Evolutionary conservation across 2,113 vertebrate genomes (phyloP), one percentile per base, ranked within the genome.

Genomic region (Austrofundulus limnaeus): DNA sequence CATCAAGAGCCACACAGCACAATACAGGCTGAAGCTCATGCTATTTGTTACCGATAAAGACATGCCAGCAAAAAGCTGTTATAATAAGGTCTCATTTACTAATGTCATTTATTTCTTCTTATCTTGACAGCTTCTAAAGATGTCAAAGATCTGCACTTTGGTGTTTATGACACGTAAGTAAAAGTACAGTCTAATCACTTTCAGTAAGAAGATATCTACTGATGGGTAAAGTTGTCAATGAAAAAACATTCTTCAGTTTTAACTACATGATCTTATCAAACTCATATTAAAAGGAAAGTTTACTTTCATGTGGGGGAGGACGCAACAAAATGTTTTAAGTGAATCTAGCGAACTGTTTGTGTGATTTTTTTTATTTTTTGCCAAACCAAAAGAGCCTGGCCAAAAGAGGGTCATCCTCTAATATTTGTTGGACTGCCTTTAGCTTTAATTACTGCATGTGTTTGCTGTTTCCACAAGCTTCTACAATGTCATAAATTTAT

Each of bases 81-180:
- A 41, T 15, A 16, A 7, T 43, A n/a, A 17, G 41, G 15, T 59
- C 25, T 51, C 4, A 43, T 37, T 57, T 48, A 48, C 13, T 41
- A 12, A n/a, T n/a, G n/a, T n/a, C n/a, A n/a, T 2, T 24, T 47
- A 11, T 31, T 42, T 28, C 37, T 23, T 17, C 16, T 39, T 19
- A 13, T 20, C 11, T 20, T 2, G 21, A 66, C 72, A 63, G 28
- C 28, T 58, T 61, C 60, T 70, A 5, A 77, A 84, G 73, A 92
- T 92, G 91, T 83, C 83, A 38, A 91, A 85, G 82, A 85, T 86
- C 64, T 61, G 73, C 52, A 84, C 83, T 61, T 43, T 92, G 72
- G 69, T 90, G 75, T 76, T 92, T 21, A 65, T 93, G 76, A 87
- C 91, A 78, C 7, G 92, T 93, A 66, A 91, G 92, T 89, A 43